Conservation (phyloP, 2,888 invertebrate genomes). For the Melinaea marsaeus region DNA sequence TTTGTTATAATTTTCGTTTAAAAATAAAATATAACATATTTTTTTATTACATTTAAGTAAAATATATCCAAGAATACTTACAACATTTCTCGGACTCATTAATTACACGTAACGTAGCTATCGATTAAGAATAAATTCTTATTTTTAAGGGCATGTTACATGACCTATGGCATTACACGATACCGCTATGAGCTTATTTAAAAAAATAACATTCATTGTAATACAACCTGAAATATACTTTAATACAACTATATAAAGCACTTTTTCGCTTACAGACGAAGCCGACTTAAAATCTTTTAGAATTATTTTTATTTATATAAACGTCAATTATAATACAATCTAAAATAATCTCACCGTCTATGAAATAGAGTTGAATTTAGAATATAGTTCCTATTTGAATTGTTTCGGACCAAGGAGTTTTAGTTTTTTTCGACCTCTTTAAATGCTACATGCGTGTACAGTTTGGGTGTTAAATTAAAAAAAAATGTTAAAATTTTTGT, state of each 20-base stretch:
- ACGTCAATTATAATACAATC: conserved; percentile 1
- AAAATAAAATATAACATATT: too few relatives aligned
- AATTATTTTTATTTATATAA: neutral
- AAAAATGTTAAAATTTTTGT: conserved; percentile 40
- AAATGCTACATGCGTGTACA: conserved; percentile 51
- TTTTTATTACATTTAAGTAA: too few relatives aligned
- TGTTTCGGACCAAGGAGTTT: conserved; percentile 26
- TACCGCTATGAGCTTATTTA: conserved; percentile 40
- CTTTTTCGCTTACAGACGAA: neutral
- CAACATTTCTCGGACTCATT: conserved; percentile 6
- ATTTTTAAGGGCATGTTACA: conserved; percentile 38
- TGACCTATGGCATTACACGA: conserved; percentile 67
- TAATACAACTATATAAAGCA: neutral
- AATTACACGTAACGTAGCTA: conserved; percentile 13
- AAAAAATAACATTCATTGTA: conserved; percentile 38
- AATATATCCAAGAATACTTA: neutral
- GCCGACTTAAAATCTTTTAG: neutral
- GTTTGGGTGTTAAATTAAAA: conserved; percentile 47
- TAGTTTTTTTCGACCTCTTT: conserved; percentile 42
- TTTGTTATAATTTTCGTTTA: too few relatives aligned
- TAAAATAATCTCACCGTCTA: conserved; percentile 7
- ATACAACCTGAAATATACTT: neutral
- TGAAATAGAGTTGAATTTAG: conserved; percentile 14
- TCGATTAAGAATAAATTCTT: conserved; percentile 25
- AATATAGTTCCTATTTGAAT: neutral